Conservation (phyloP, 2,888 invertebrate genomes). For the Hirtodrosophila alboralis region DNA sequence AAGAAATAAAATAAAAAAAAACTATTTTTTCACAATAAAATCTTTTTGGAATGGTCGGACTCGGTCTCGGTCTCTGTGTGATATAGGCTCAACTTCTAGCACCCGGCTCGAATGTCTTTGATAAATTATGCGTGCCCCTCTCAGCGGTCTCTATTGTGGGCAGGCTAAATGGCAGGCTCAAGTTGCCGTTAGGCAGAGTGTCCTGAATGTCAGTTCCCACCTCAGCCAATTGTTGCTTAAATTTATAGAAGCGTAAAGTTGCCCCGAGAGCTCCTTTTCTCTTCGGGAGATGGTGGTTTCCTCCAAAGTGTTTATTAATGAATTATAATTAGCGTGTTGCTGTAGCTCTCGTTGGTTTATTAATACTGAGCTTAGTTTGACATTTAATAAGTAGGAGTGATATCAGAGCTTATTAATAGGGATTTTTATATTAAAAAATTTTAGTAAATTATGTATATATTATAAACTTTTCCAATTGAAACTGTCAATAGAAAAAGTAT, state of each 20-base stretch:
- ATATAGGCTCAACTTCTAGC: constrained; percentile 36
- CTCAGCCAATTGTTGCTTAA: constrained; percentile 44
- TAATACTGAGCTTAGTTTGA: constrained; percentile 3
- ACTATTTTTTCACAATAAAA: constrained; percentile 70
- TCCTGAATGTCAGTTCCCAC: background rate
- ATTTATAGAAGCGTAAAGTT: constrained; percentile 10
- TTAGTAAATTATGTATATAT: too few species aligned
- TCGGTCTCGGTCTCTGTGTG: constrained; percentile 17
- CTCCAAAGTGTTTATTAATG: constrained; percentile 44
- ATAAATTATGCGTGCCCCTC: constrained; percentile 60
- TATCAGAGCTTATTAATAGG: constrained; percentile 8
- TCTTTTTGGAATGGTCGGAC: constrained; percentile 69
- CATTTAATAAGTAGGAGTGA: constrained; percentile 1
- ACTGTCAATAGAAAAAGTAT: too few species aligned
- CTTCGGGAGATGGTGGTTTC: constrained; percentile 1
- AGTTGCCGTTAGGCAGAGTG: constrained; percentile 4
- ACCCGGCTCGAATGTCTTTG: constrained; percentile 55
- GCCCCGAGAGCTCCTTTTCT: constrained; percentile 14
- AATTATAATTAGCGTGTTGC: constrained; percentile 48
- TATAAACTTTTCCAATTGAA: too few species aligned
- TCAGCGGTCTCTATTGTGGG: background rate
- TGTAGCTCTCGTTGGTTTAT: constrained; percentile 1
- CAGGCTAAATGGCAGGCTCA: constrained; percentile 33
- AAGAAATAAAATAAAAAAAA: constrained; percentile 24
- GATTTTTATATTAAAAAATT: background rate